Evolutionary conservation across 2,797 vertebrate genomes (phyloP).

Genomic region (Neoniphon sammara): DNA sequence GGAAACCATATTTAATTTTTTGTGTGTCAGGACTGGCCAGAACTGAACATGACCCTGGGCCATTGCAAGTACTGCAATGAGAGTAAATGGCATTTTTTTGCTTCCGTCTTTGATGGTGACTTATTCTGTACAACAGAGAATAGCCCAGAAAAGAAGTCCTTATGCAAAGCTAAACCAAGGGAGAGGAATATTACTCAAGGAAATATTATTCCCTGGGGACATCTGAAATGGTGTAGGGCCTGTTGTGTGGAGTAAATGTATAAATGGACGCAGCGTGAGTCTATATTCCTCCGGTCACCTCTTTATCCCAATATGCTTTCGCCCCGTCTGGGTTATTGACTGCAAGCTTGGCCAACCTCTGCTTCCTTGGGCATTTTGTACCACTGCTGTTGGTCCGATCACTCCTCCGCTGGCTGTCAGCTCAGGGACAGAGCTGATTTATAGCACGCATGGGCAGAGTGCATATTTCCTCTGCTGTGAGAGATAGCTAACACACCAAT

Average conservation of each 20-base stretch:
- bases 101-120: constrained; percentile 10
- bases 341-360: not conserved
- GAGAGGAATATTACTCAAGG: not conserved
- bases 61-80: constrained; percentile 1
- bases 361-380: not conserved
- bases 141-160: not conserved
- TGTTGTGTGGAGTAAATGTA: constrained; percentile 14
- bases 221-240: not conserved
- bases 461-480: constrained; percentile 42
- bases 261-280: constrained; percentile 4
- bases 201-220: constrained; percentile 12
- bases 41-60: not conserved
- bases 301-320: constrained; percentile 12
- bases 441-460: constrained; percentile 37
- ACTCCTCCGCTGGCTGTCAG: constrained; percentile 40
- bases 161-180: constrained; percentile 10
- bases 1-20: constrained; percentile 13
- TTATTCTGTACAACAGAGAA: constrained; percentile 16
- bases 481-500: constrained; percentile 40
- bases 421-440: constrained; percentile 52
- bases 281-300: not conserved
- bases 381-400: constrained; percentile 24
- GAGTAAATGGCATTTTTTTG: constrained; percentile 22
- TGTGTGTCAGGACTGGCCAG: not conserved
- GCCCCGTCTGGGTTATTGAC: constrained; percentile 8